Conservation (phyloP, 2,888 invertebrate species). For the Tenthredo amoena region DNA sequence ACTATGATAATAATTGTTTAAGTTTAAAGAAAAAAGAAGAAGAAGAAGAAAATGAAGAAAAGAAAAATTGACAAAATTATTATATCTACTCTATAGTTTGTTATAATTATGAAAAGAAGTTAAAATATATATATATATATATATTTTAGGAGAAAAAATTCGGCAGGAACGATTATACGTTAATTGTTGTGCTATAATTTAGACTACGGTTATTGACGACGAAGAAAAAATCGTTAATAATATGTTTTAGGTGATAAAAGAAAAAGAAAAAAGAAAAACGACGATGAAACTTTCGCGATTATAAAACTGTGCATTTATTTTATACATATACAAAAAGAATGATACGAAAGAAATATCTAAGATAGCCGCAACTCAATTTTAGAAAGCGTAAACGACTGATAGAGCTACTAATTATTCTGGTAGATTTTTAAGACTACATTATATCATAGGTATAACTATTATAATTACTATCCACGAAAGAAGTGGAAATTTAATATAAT, state of each 20-base stretch:
- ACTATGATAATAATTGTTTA: slow-evolving; percentile 10
- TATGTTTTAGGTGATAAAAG: neutral
- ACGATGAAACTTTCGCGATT: too few species aligned
- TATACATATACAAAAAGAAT: neutral
- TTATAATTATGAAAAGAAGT: neutral
- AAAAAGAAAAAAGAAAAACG: neutral
- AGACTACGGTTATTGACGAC: neutral
- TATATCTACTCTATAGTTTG: neutral
- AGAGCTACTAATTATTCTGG: slow-evolving; percentile 21
- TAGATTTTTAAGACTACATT: slow-evolving; percentile 27
- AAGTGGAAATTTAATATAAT: neutral
- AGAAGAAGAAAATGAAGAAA: neutral
- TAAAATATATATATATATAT: neutral
- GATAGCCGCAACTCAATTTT: neutral
- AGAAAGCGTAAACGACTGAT: slow-evolving; percentile 40
- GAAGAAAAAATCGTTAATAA: neutral
- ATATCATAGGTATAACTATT: neutral
- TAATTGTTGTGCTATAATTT: neutral
- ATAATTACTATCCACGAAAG: neutral
- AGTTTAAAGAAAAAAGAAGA: neutral
- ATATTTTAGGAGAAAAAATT: slow-evolving; percentile 1
- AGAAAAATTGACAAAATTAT: slow-evolving; percentile 27
- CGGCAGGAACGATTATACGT: slow-evolving; percentile 31
- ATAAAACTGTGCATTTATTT: neutral
- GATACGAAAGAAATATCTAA: neutral